phyloP scores from a whole-genome alignment of 2,113 vertebrate genomes.

The Rutilus rutilus region DNA sequence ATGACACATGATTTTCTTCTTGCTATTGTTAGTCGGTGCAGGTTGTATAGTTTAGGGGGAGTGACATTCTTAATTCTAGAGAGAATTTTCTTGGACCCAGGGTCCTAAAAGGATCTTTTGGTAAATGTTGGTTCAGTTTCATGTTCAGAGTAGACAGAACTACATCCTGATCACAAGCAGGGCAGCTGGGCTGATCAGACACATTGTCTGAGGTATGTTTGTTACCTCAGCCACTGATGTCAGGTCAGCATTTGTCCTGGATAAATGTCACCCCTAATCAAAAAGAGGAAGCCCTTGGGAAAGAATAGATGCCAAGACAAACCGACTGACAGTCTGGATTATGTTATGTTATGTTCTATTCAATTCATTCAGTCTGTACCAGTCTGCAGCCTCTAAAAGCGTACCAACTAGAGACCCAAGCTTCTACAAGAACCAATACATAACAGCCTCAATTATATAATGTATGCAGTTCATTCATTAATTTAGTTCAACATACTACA shows the following conservation, averaged over 20 bases:
- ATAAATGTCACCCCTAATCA: slow-evolving; percentile 31
- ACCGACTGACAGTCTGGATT: slow-evolving; percentile 1
- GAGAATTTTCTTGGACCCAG: background rate
- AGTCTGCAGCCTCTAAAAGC: background rate
- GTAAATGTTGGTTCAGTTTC: background rate
- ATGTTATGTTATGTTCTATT: slow-evolving; percentile 12
- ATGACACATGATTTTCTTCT: background rate
- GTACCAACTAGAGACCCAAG: background rate
- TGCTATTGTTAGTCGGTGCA: background rate
- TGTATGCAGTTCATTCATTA: background rate
- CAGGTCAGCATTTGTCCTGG: slow-evolving; percentile 16
- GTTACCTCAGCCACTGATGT: background rate
- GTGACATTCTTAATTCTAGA: background rate
- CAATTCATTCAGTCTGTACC: background rate
- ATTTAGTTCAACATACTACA: background rate
- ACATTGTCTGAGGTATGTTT: slow-evolving; percentile 18
- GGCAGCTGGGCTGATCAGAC: background rate
- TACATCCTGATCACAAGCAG: background rate
- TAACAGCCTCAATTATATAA: background rate
- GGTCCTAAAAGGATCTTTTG: background rate
- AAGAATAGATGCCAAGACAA: slow-evolving; percentile 6
- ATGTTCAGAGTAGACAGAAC: background rate
- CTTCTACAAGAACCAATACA: background rate
- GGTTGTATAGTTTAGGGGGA: background rate
- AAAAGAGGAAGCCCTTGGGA: background rate